Evolutionary conservation across 2,113 vertebrate genomes (phyloP), one percentile per base, ranked within the genome.

Genomic region (Cochlearius cochlearius): DNA sequence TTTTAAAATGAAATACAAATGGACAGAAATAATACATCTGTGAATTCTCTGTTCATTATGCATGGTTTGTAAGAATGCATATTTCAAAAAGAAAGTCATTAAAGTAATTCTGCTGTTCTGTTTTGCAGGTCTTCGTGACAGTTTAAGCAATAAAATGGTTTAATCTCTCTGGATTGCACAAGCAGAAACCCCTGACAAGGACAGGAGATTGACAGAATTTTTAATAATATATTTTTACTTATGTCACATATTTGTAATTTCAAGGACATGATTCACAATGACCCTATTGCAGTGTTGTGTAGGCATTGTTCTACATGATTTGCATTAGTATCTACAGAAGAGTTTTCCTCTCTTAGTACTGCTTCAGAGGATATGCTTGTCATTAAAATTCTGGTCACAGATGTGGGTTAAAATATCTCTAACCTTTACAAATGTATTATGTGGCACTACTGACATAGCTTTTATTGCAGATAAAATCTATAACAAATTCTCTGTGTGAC

Each of bases 401-500:
- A 98, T 84, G 76, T 96, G 91, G 96, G 96, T 98, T 98, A 98
- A 98, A 98, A 97, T 97, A 97, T 97, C 94, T 93, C 91, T 98
- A 97, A 98, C 97, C 97, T 98, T 98, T 98, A 97, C 94, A 98
- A 98, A 98, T 97, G 96, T 97, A 97, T 97, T 98, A 95, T 97
- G 95, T 98, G 96, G 92, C 92, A 97, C 94, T 90, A 96, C 81
- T 98, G 96, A 97, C 98, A 97, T 97, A 90, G 94, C 92, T 97
- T 98, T 98, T 98, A 98, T 97, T 97, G 92, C 91, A 98, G 97
- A 98, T 98, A 98, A 98, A 98, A 98, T 97, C 96, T 98, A 96
- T 98, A 96, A 97, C 94, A 97, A 97, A 97, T 98, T 98, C 98
- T 97, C 21, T 91, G 63, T 97, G 95, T 96, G 95, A 97, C 97